Evolutionary conservation across 2,797 vertebrate genomes (phyloP).

Genomic region (Gallirallus australis): DNA sequence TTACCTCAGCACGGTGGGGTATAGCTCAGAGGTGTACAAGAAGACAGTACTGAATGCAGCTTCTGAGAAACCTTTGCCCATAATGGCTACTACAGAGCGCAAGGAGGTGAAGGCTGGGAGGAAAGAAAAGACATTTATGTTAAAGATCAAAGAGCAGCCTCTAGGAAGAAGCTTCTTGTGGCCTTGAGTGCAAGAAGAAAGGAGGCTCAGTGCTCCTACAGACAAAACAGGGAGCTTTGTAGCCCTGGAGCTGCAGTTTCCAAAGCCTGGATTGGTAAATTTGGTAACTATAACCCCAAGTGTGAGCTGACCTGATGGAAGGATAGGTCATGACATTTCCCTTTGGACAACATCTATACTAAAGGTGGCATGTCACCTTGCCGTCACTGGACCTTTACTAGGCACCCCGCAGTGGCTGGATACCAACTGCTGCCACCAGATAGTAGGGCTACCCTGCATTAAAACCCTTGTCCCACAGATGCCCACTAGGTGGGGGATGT

Average conservation of each 20-base stretch:
- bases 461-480: neutral
- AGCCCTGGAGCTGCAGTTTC: neutral
- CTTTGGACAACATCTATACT: neutral
- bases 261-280: neutral
- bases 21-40: conserved; percentile 90
- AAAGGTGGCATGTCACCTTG: neutral
- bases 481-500: neutral
- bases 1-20: conserved; percentile 91
- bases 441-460: neutral
- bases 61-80: conserved; percentile 87
- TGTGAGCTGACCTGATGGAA: neutral
- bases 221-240: neutral
- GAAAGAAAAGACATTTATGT: neutral
- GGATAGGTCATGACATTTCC: neutral
- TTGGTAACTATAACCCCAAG: neutral
- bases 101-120: conserved; percentile 74
- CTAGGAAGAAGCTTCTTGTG: neutral
- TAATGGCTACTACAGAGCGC: conserved; percentile 79
- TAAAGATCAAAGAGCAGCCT: neutral
- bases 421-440: neutral
- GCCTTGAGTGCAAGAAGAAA: neutral
- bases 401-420: neutral
- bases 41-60: conserved; percentile 83
- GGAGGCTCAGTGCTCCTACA: neutral
- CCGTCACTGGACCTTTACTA: neutral